Evolutionary conservation across 1,140 invertebrate genomes (phyloP), one percentile per base, ranked within the genome.

Genomic region (Tenebrio molitor): DNA sequence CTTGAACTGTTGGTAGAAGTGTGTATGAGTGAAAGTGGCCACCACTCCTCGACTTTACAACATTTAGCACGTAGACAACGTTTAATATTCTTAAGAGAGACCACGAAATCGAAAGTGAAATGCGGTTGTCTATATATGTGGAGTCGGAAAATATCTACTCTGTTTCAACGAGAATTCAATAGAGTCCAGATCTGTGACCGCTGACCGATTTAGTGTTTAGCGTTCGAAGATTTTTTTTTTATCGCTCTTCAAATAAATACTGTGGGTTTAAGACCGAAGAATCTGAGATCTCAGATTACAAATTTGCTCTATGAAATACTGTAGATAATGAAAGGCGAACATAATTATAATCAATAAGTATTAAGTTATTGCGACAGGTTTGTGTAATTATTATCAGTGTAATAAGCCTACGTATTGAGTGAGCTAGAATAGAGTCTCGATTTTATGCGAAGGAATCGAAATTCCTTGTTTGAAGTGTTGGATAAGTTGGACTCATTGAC

Each of bases 11-110:
- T 46, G 50, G 34, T 16, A 67, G 41, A 69, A 36, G 29, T 34
- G 29, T 34, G 71, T 68, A 67, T 71, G 39, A 78, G 78, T 79
- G 78, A 79, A 79, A 79, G 78, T 78, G 69, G 39, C 77, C 78
- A 78, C 77, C 78, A 78, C 78, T 78, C 73, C 69, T 50, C 19
- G 41, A 68, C 25, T 44, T 44, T 46, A 44, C 19, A 8, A 15
- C 62, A 65, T 42, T 39, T 65, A 62, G 69, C 65, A 44, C 23
- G 36, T 36, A 44, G 42, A 25, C 19, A 62, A 58, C 21, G 69
- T 64, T 50, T 42, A 65, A 44, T 65, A 41, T 69, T 69, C 67
- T 44, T 64, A 62, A 46, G 36, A 66, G 25, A 50, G 33, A 34
- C 34, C 8, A 64, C 29, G 71, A 66, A 67, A 72, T 67, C 34